These are phyloP conservation scores for Eolophus roseicapilla DNA, from an alignment of 2,113 vertebrate genomes.

Conservation along the genomic window DNA sequence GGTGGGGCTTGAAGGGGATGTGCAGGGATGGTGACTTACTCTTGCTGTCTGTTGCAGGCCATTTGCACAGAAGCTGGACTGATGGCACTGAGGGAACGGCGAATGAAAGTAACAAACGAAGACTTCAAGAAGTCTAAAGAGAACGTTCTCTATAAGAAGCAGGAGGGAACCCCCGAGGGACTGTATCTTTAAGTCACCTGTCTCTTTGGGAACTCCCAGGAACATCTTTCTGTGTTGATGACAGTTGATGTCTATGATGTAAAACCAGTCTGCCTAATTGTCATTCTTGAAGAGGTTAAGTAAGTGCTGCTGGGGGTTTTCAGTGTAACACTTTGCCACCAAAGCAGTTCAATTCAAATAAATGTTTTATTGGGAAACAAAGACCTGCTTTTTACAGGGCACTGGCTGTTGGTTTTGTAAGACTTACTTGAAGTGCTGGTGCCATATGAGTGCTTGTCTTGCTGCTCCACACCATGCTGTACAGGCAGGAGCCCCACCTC, in stretches of 20 bases:
- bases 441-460: accelerated
- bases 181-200: conserved; percentile 77
- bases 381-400: neutral
- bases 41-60: conserved; percentile 75
- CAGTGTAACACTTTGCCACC: neutral
- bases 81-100: conserved; percentile 93
- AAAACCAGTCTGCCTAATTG: neutral
- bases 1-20: neutral
- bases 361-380: neutral
- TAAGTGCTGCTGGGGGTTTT: neutral
- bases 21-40: neutral
- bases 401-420: neutral
- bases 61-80: conserved; percentile 98
- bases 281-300: neutral
- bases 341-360: neutral
- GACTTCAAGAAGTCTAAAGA: conserved; percentile 99
- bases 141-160: conserved; percentile 97
- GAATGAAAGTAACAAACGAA: conserved; percentile 99
- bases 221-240: neutral
- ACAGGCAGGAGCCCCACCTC: too few species aligned
- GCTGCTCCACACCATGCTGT: accelerated
- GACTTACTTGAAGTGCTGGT: too few species aligned
- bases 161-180: conserved; percentile 96
- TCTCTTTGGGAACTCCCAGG: neutral
- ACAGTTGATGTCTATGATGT: neutral